Conservation (phyloP, 1,140 invertebrate genomes). For the Arion vulgaris region DNA sequence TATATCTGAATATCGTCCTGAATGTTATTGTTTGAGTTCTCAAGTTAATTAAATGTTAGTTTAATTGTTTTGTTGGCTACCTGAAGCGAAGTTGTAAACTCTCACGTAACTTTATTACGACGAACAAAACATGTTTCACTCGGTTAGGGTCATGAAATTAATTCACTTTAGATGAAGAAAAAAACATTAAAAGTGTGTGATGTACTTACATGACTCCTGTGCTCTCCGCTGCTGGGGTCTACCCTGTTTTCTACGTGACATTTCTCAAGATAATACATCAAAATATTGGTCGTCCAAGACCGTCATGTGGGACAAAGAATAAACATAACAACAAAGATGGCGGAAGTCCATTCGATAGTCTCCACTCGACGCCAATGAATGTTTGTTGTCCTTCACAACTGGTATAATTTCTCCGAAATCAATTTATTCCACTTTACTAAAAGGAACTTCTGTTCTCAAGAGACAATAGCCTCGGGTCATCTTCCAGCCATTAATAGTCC, state of each 20-base stretch:
- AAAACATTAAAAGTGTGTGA: neutral
- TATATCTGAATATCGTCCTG: too few species aligned
- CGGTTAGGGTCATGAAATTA: neutral
- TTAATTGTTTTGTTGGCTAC: too few species aligned
- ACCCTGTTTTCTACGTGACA: constrained; percentile 69
- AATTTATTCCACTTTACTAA: neutral
- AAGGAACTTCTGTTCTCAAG: neutral
- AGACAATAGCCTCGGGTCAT: constrained; percentile 37
- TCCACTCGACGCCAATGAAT: constrained; percentile 13
- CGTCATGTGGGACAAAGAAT: constrained; percentile 68
- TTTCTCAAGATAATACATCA: constrained; percentile 60
- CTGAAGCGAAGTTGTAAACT: too few species aligned
- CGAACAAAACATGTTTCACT: too few species aligned
- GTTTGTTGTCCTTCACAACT: constrained; percentile 5
- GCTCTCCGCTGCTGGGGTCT: constrained; percentile 67
- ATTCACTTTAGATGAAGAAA: neutral
- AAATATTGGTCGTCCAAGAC: constrained; percentile 53
- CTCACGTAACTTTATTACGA: too few species aligned
- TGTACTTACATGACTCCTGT: constrained; percentile 63
- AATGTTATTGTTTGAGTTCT: too few species aligned
- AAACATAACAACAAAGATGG: constrained; percentile 67
- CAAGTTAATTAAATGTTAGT: too few species aligned
- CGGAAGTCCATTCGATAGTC: constrained; percentile 46
- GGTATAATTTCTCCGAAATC: constrained; percentile 18
- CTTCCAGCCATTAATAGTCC: constrained; percentile 30